phyloP scores from a whole-genome alignment of 2,113 vertebrate genomes.

The Ciconia maguari region DNA sequence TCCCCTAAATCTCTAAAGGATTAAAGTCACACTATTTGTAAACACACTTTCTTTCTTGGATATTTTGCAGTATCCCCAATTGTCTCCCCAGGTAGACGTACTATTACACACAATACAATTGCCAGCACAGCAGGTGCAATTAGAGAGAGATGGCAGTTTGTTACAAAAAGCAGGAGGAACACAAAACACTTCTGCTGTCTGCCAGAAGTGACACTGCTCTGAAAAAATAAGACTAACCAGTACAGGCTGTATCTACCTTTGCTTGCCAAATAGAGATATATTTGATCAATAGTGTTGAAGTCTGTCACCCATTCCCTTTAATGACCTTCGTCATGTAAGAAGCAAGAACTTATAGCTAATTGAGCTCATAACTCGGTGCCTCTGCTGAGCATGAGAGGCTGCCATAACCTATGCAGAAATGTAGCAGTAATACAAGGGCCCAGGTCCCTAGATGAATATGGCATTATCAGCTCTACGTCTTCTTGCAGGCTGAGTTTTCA shows the following conservation, averaged over 20 bases:
- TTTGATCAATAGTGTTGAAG: neutral
- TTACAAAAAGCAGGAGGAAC: conserved; percentile 18
- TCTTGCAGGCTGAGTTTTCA: neutral
- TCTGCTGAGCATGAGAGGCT: neutral
- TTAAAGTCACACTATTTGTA: neutral
- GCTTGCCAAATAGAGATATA: neutral
- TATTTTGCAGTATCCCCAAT: neutral
- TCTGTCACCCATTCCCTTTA: neutral
- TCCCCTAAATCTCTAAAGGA: neutral
- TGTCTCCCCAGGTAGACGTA: neutral
- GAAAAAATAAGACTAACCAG: neutral
- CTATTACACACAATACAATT: neutral
- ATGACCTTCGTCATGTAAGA: neutral
- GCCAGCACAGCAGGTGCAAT: neutral
- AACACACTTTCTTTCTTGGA: neutral
- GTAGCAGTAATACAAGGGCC: neutral
- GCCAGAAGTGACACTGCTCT: neutral
- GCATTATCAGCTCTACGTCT: neutral
- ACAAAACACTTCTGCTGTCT: neutral
- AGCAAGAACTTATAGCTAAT: neutral
- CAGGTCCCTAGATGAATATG: neutral
- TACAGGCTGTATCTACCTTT: neutral
- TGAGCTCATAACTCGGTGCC: neutral
- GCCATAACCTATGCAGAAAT: neutral
- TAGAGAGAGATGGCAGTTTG: neutral